Base-by-base conservation (phyloP, 1,140 invertebrate species). In the Gryllus bimaculatus region DNA sequence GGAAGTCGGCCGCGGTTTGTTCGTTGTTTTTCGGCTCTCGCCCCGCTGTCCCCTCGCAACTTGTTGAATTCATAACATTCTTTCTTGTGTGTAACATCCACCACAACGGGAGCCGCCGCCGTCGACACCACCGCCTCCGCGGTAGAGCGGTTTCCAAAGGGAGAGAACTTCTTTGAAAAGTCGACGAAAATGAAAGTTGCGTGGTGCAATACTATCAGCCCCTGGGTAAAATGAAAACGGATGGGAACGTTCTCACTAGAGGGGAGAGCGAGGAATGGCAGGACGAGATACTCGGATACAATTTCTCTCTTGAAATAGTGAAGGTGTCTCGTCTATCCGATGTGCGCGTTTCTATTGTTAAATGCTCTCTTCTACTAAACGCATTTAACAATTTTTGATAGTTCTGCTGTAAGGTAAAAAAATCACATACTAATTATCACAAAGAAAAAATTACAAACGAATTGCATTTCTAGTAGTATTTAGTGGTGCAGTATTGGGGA, bases 61-160 rank as follows among this genome's bases (percentile, higher is more conserved):
- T 66, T 66, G 54, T 66, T 18, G 54, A 66, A 66, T 66, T 66
- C 54, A 66, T 66, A 66, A 66, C 54, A 66, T 66, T 66, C 54
- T 66, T 66, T 18, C 54, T 10, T 66, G 54, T 18, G 54, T 18
- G 54, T 66, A 66, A 18, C 54, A 66, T 66, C 10, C 54, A 18
- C 54, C 54, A 66, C 54, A 66, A 18, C 26, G 26, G 26, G 1
- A 39, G 26, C 26, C 54, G 54, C 54, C 54, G 18, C 54, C 54
- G 54, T 18, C 10, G 18, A 13, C 54, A 66, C 54, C 54, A 7
- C 54, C 54, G 10, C 54, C 54, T 3, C 18, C 18, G 54, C 54
- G 54, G 10, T 10, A 66, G 54, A 66, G 18, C 54, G 10, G 10
- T 18, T 66, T 66, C 54, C 18, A 66, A 13, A 13, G 54, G 54